phyloP scores from a whole-genome alignment of 2,797 vertebrate genomes.

The Anguilla anguilla region DNA sequence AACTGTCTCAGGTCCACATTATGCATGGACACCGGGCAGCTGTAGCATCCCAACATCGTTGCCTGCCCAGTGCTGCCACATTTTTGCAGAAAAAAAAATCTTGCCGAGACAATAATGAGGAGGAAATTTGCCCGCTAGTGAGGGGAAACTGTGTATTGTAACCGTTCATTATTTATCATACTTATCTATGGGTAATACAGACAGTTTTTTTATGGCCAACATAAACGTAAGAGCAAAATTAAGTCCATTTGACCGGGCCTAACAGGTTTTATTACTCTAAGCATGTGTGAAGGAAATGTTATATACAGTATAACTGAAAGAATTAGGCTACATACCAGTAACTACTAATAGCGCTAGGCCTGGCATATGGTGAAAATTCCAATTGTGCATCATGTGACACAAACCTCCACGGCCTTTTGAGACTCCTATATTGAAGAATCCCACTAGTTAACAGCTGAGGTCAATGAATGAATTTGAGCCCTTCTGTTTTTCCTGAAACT shows the following conservation, averaged over 20 bases:
- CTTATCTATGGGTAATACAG: neutral
- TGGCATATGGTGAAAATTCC: neutral
- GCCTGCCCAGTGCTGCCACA: neutral
- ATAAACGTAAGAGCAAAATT: neutral
- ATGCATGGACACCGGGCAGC: neutral
- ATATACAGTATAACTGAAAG: neutral
- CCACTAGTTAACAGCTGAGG: neutral
- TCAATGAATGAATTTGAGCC: constrained; percentile 1
- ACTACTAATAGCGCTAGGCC: neutral
- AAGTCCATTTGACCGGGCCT: neutral
- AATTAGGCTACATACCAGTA: neutral
- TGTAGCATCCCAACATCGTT: neutral
- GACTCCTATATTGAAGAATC: neutral
- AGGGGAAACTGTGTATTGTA: neutral
- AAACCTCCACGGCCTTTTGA: neutral
- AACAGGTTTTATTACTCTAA: neutral
- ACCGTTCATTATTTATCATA: neutral
- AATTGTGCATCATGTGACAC: neutral
- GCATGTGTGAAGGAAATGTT: neutral
- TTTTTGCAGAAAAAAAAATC: neutral
- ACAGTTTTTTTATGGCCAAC: neutral
- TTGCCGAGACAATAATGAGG: constrained; percentile 5
- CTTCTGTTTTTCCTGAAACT: constrained; percentile 38
- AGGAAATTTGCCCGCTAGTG: neutral
- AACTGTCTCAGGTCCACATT: neutral